A percentile compares a stretch with the other conserved stretches of the same genome.
phyloP scores from a whole-genome alignment of 2,797 vertebrate genomes.

The Mionectes olivaceus region DNA sequence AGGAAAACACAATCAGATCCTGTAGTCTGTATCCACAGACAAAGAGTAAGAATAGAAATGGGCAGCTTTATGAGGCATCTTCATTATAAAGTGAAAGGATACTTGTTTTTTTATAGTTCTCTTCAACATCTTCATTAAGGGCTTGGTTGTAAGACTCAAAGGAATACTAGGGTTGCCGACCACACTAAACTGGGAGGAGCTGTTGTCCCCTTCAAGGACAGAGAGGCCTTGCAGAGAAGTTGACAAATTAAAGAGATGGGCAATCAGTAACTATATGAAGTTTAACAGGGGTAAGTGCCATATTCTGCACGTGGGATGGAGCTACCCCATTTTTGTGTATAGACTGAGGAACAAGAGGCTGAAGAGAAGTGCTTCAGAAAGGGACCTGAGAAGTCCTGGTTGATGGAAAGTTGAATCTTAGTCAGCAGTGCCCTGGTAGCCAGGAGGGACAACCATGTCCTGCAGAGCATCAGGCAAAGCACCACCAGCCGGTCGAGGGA shows the following conservation, averaged over 20 bases:
- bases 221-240: neutral
- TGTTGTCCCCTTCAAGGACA: rapidly evolving
- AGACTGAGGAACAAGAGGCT: rapidly evolving
- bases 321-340: neutral
- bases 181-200: neutral
- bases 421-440: neutral
- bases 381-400: neutral
- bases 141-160: neutral
- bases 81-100: neutral
- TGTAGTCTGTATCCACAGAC: neutral
- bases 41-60: neutral
- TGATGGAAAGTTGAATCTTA: rapidly evolving
- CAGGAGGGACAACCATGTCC: rapidly evolving
- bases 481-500: neutral
- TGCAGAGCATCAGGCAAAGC: neutral
- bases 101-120: neutral
- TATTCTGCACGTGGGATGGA: neutral
- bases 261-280: neutral
- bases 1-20: neutral
- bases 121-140: neutral
- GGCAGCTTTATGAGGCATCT: neutral
- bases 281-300: neutral
- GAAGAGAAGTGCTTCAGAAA: neutral
- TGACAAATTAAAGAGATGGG: neutral
- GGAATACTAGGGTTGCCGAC: neutral